Conservation (phyloP, 35 echinoderm and acorn worm genomes). For the Anneissia japonica region DNA sequence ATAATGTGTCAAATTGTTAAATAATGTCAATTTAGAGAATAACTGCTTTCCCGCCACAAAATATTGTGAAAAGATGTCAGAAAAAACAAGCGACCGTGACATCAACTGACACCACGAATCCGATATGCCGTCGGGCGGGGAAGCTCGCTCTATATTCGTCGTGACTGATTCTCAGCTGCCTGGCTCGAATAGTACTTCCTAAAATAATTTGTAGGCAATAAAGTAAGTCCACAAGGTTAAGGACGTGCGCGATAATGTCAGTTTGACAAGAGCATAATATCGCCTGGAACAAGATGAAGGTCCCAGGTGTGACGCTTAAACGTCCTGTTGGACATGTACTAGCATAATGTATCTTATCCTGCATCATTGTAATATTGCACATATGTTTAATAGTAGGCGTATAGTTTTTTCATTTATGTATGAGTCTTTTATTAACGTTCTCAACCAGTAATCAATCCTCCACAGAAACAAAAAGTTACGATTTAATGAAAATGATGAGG, state of each 20-base stretch:
- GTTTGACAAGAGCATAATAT: not conserved
- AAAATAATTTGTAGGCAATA: constrained; percentile 2
- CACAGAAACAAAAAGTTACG: too few species aligned
- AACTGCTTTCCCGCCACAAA: not conserved
- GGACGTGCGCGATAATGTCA: not conserved
- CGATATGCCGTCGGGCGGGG: not conserved
- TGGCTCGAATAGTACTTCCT: not conserved
- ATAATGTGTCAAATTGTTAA: constrained; percentile 2
- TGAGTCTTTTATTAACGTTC: too few species aligned
- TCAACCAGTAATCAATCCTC: too few species aligned
- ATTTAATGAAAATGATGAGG: too few species aligned
- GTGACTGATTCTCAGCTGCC: not conserved
- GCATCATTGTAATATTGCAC: too few species aligned
- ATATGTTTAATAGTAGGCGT: too few species aligned
- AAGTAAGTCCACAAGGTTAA: constrained; percentile 1
- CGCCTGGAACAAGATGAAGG: not conserved
- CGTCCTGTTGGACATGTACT: too few species aligned
- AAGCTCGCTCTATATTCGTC: not conserved
- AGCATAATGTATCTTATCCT: too few species aligned
- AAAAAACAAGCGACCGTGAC: not conserved
- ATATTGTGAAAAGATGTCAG: not conserved
- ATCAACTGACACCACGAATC: not conserved
- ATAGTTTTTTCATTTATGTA: too few species aligned
- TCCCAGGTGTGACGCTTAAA: not conserved
- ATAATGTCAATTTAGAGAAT: not conserved